These are phyloP conservation scores for Endomychus coccineus DNA, from an alignment of 2,888 invertebrate species.

Conservation along the genomic window DNA sequence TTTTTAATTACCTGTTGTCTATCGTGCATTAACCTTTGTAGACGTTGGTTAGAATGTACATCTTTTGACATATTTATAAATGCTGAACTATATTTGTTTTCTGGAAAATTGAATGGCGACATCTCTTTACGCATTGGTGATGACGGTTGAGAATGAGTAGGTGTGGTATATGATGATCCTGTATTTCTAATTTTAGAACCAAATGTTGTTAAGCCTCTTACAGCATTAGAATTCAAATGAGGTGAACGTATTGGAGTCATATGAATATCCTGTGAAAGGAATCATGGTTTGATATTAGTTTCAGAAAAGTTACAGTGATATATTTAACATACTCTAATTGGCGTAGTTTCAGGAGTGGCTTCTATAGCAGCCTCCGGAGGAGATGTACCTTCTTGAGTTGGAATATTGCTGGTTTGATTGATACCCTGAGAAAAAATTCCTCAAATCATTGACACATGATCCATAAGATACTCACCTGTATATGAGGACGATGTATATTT, in stretches of 20 bases:
- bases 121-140: conserved; percentile 61
- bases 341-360: conserved; percentile 84
- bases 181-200: conserved; percentile 39
- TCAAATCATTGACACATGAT: background rate
- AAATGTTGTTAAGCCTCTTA: conserved; percentile 54
- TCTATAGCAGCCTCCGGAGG: conserved; percentile 84
- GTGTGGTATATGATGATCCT: conserved; percentile 37
- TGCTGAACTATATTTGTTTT: conserved; percentile 24
- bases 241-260: conserved; percentile 27
- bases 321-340: conserved; percentile 54
- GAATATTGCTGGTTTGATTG: conserved; percentile 12
- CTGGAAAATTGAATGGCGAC: conserved; percentile 45
- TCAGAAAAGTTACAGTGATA: no score
- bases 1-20: no score
- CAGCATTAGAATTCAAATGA: conserved; percentile 57
- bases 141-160: conserved; percentile 56
- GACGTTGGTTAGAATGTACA: conserved; percentile 32
- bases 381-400: conserved; percentile 54
- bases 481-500: conserved; percentile 48
- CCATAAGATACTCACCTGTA: conserved; percentile 28
- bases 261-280: conserved; percentile 13
- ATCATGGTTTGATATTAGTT: no score
- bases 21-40: conserved; percentile 49
- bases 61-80: conserved; percentile 32
- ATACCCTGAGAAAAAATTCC: no score